Evolutionary conservation across 1,140 invertebrate species (phyloP).

Genomic region (Leptinotarsa lineolata): DNA sequence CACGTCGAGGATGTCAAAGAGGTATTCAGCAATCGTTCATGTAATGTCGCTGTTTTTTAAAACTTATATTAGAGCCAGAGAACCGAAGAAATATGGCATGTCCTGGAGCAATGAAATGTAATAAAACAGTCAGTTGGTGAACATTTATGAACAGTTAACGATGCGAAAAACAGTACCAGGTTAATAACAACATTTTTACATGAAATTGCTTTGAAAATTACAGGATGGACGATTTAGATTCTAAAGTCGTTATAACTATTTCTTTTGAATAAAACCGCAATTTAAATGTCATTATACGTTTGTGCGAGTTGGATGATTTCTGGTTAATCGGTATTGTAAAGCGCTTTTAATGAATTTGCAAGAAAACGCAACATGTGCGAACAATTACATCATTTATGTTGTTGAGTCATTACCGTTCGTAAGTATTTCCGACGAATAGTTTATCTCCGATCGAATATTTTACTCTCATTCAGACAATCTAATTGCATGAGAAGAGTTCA

Average conservation of each 20-base stretch:
- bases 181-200: conserved; percentile 40
- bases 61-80: conserved; percentile 3
- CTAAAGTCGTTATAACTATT: conserved; percentile 27
- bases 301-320: conserved; percentile 20
- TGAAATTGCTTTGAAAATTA: conserved; percentile 38
- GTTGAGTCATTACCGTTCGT: neutral
- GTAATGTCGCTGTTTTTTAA: conserved; percentile 19
- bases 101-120: conserved; percentile 25
- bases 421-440: neutral
- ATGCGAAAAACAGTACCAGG: conserved; percentile 40
- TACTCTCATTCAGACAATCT: too few species aligned
- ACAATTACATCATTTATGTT: conserved; percentile 7
- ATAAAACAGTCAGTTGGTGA: conserved; percentile 35
- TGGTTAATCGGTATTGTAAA: conserved; percentile 12
- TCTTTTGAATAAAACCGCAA: conserved; percentile 34
- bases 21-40: conserved; percentile 22
- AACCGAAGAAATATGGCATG: conserved; percentile 29
- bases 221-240: conserved; percentile 37
- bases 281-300: conserved; percentile 40
- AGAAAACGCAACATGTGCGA: conserved; percentile 18
- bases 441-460: neutral
- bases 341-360: conserved; percentile 28
- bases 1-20: conserved; percentile 16
- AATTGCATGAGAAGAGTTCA: too few species aligned
- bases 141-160: conserved; percentile 41